Conservation (phyloP, 2,797 vertebrate species). For the Leptodactylus fallax region DNA sequence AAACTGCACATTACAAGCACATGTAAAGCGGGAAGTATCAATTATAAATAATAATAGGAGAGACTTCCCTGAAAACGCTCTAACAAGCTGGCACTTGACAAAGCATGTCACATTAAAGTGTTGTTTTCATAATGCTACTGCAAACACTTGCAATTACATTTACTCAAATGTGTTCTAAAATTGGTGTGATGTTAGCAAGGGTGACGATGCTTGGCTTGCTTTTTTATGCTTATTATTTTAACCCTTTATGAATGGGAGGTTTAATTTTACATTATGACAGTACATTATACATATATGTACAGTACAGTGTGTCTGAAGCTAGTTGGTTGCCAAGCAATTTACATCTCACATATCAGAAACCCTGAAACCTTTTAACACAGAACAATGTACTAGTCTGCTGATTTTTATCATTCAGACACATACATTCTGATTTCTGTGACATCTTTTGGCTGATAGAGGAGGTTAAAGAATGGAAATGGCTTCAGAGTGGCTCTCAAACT, state of each 20-base stretch:
- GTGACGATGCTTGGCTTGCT: not conserved
- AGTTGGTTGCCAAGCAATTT: not conserved
- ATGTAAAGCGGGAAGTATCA: conserved; percentile 50
- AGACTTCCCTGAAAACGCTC: conserved; percentile 43
- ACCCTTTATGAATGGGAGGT: not conserved
- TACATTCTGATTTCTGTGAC: too few relatives aligned
- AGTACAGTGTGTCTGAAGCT: not conserved
- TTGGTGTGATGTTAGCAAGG: not conserved
- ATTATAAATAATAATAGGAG: conserved; percentile 58
- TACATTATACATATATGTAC: not conserved
- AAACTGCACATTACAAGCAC: conserved; percentile 44
- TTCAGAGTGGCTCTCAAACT: not conserved
- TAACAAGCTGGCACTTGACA: conserved; percentile 57
- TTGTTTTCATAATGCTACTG: conserved; percentile 55
- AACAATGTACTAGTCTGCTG: not conserved
- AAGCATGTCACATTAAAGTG: conserved; percentile 58
- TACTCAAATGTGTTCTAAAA: conserved; percentile 35
- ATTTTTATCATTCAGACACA: too few relatives aligned
- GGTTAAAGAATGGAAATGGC: not conserved
- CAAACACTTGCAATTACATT: conserved; percentile 50
- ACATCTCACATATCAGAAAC: not conserved
- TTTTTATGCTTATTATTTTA: not conserved
- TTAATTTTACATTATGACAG: not conserved
- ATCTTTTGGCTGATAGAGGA: too few relatives aligned
- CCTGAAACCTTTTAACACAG: not conserved